Base-by-base conservation (phyloP, 1,140 invertebrate species). In the Tachypleus tridentatus region DNA sequence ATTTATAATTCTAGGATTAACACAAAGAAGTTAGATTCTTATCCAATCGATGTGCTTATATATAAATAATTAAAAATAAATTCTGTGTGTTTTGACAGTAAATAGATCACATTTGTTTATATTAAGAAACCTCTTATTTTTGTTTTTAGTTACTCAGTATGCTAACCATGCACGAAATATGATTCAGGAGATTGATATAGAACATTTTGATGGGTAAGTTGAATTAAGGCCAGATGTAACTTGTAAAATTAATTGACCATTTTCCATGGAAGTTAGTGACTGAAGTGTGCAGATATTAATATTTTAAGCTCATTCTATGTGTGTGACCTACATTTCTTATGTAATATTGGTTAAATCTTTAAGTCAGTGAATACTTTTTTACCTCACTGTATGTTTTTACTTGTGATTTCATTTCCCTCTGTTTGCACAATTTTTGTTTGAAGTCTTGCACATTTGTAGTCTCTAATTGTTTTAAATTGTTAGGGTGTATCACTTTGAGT, bases 161-260 rank as follows among this genome's bases (percentile, higher is more conserved):
- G 82, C 85, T 3, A 87, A 89, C 74, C 89, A 92, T 77, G 89
- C 89, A 47, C 78, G 80, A 49, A 88, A 93, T 72, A 81, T 82
- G 11, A 72, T 82, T 57, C 66, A 71, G 56, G 75, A 79, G 58
- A 70, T 77, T 52, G 73, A 76, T 70, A 64, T 78, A 4, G 64
- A 49, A 7, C 59, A 67, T 60, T 72, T 74, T 64, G 78, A 80
- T 75, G 78, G 77, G 76, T 77, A 70, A 64, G 73, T 72, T 57
- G 11, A 51, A 50, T 57, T 51, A 29, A 49, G 47, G 51, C 9
- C 6, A 9, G 48, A 3, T 65, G 3, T 49, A 5, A 10, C n/a
- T 59, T 7, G 61, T 29, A 9, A 56, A 9, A 51, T 49, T 54
- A 62, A 51, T 60, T 60, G 58, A 9, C 11, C 11, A 60, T 29